Evolutionary conservation across 2,888 invertebrate genomes (phyloP).

Genomic region (Drosophila formosana): DNA sequence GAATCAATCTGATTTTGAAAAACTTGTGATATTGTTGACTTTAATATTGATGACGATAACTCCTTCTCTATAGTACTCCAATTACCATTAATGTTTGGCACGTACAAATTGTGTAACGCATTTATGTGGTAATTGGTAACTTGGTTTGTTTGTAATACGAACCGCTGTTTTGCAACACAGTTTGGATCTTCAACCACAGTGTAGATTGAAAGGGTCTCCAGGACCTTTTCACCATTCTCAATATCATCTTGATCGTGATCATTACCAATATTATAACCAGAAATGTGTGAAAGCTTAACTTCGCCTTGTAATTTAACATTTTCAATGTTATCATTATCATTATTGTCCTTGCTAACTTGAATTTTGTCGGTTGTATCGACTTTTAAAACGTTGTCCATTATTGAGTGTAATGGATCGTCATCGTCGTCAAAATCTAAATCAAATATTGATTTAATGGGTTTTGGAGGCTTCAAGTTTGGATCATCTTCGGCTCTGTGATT

Average conservation of each 20-base stretch:
- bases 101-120: constrained; percentile 86
- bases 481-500: constrained; percentile 14
- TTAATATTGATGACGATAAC: constrained; percentile 40
- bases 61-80: constrained; percentile 81
- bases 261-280: constrained; percentile 1
- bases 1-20: constrained; percentile 17
- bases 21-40: constrained; percentile 18
- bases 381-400: constrained; percentile 67
- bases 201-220: constrained; percentile 32
- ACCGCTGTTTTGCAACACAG: constrained; percentile 82
- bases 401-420: constrained; percentile 81
- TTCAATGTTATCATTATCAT: constrained; percentile 14
- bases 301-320: not conserved
- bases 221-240: constrained; percentile 11
- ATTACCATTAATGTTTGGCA: constrained; percentile 88
- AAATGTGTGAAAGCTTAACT: not conserved
- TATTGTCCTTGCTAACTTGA: not conserved
- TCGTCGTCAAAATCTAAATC: constrained; percentile 85
- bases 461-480: constrained; percentile 34
- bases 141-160: constrained; percentile 79
- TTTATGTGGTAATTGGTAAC: constrained; percentile 86
- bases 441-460: constrained; percentile 84
- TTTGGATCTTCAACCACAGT: constrained; percentile 77
- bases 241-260: constrained; percentile 18
- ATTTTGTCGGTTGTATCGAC: constrained; percentile 11